These are phyloP conservation scores for Syngnathus acus DNA, from an alignment of 2,797 vertebrate species.

Conservation along the genomic window DNA sequence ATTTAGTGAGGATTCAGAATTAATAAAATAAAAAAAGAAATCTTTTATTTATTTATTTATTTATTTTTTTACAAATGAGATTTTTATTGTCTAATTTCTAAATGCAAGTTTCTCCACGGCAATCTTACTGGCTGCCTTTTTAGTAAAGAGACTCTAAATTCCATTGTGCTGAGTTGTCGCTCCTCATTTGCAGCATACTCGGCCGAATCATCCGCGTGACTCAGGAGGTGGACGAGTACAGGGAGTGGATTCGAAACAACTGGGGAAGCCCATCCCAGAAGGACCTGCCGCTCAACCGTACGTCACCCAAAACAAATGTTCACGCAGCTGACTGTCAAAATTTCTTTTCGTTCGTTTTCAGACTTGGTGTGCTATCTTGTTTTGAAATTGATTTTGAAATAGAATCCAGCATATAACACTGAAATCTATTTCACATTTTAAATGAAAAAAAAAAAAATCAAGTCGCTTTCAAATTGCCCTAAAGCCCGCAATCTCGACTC, in stretches of 20 bases:
- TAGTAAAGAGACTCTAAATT: background rate
- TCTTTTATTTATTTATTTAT: no score
- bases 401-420: no score
- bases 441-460: no score
- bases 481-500: background rate
- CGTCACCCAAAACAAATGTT: slow-evolving; percentile 21
- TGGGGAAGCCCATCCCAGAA: slow-evolving; percentile 82
- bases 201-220: slow-evolving; percentile 96
- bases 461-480: background rate
- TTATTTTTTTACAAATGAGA: no score
- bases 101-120: no score
- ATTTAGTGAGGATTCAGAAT: no score
- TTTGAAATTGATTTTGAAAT: no score
- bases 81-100: no score
- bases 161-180: background rate
- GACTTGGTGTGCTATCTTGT: no score
- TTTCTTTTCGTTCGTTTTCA: no score
- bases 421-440: no score
- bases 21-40: no score
- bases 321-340: background rate
- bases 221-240: slow-evolving; percentile 88
- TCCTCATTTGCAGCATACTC: slow-evolving; percentile 74
- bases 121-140: background rate
- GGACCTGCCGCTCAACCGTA: slow-evolving; percentile 81
- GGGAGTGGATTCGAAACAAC: slow-evolving; percentile 91